Base-by-base conservation (phyloP, 2,113 vertebrate genomes). In the Crypturellus undulatus region DNA sequence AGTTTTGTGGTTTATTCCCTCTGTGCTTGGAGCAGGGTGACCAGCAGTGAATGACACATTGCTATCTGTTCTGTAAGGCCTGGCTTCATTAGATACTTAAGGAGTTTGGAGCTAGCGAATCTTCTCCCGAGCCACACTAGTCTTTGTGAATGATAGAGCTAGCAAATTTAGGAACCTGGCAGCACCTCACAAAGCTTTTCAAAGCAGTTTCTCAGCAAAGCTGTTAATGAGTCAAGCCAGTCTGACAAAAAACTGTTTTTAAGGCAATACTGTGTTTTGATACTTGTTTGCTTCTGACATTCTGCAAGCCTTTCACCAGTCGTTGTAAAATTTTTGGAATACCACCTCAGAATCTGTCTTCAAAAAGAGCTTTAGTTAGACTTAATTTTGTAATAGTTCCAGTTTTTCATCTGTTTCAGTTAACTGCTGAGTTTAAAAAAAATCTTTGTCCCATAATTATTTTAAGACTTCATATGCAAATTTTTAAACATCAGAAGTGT, bases 321-420 rank as follows among this genome's bases (percentile, higher is more conserved):
- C 70, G 47, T 51, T 77, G 64, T 80, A 59, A 78, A 91, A 80
- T 24, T 77, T 54, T n/a, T 95, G 72, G 83, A 64, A 64, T 92
- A 90, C 60, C n/a, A 24, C 36, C 79, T 92, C 49, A 20, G 4
- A 75, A 70, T 56, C 58, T 83, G 0, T 51, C 42, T 77, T 94
- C 68, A 60, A 36, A 78, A 80, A 24, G 54, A 92, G 22, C 38
- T 58, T 87, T 73, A 85, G 40, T 51, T 84, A 73, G 60, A 28
- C 34, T 63, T 88, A 8, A 13, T 60, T 90, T 86, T 87, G 36
- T 62, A 68, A 25, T 10, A 67, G 58, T 38, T 80, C 51, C 38
- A 64, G 20, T 76, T 76, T 84, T 75, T 73, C 40, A 26, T 65
- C 13, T 47, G 69, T 86, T 63, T 25, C 15, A 49, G 34, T 67